A percentile compares a stretch with the other conserved stretches of the same genome.
Conservation (phyloP, 1,140 invertebrate genomes). For the Macrostomum lignano region DNA sequence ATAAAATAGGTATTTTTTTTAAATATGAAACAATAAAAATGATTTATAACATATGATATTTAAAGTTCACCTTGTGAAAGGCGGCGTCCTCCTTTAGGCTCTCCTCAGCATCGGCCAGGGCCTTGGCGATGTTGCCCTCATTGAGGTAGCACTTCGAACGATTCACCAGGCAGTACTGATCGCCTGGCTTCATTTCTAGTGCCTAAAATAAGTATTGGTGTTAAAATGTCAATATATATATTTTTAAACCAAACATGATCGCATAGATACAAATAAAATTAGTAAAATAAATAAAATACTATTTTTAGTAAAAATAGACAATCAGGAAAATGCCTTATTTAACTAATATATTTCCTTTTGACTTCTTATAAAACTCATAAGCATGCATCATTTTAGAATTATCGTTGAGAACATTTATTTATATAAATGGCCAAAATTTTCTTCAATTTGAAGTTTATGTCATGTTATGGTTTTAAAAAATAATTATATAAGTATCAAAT, state of each 20-base stretch:
- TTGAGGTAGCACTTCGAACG: slow-evolving; percentile 62
- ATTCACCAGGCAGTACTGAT: slow-evolving; percentile 53
- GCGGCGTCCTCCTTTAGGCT: slow-evolving; percentile 44
- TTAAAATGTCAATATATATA: not conserved
- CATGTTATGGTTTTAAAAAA: no score
- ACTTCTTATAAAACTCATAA: no score
- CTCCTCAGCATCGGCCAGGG: slow-evolving; percentile 50
- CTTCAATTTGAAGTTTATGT: no score
- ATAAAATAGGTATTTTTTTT: not conserved
- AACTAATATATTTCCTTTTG: no score
- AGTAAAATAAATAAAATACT: not conserved
- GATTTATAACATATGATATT: not conserved
- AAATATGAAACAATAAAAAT: not conserved
- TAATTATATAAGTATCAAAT: no score
- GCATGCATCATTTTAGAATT: no score
- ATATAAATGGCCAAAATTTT: no score
- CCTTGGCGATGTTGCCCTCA: slow-evolving; percentile 49
- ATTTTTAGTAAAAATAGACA: not conserved
- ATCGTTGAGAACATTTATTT: no score
- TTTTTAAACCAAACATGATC: not conserved
- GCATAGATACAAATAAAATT: not conserved
- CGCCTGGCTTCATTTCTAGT: slow-evolving; percentile 48
- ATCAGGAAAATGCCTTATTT: not conserved
- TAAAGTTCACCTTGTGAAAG: slow-evolving; percentile 35
- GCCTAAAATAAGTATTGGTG: slow-evolving; percentile 33